Conservation (phyloP, 2,113 vertebrate species). For the Corythoichthys intestinalis region DNA sequence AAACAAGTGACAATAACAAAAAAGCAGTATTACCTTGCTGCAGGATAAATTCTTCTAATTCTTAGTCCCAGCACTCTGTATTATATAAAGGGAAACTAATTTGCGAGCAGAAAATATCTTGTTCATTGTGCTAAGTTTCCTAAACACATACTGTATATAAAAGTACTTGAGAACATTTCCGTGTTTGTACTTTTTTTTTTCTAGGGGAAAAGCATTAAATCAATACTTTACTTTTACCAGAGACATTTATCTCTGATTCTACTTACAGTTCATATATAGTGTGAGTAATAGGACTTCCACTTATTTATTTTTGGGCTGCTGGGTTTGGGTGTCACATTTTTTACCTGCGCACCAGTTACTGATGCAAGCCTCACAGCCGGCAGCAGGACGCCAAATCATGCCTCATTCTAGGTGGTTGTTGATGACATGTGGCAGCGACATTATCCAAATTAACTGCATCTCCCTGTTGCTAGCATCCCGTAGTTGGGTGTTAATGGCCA, state of each 20-base stretch:
- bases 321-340: slow-evolving; percentile 52
- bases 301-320: slow-evolving; percentile 25
- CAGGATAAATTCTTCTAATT: not conserved
- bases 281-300: not conserved
- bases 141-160: not conserved
- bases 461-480: slow-evolving; percentile 48
- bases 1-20: no score
- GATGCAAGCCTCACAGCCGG: slow-evolving; percentile 62
- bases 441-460: slow-evolving; percentile 74
- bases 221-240: slow-evolving; percentile 46
- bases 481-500: slow-evolving; percentile 67
- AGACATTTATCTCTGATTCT: slow-evolving; percentile 24
- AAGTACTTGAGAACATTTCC: not conserved
- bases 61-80: not conserved
- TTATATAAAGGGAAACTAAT: not conserved
- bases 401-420: slow-evolving; percentile 67
- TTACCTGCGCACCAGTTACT: slow-evolving; percentile 50
- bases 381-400: slow-evolving; percentile 54
- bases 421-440: slow-evolving; percentile 73
- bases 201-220: not conserved
- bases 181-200: not conserved
- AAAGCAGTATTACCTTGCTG: not conserved
- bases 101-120: not conserved
- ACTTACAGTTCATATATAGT: not conserved
- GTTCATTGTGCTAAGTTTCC: not conserved